Evolutionary conservation across 2,888 invertebrate species (phyloP).

Genomic region (Cetonia aurata): DNA sequence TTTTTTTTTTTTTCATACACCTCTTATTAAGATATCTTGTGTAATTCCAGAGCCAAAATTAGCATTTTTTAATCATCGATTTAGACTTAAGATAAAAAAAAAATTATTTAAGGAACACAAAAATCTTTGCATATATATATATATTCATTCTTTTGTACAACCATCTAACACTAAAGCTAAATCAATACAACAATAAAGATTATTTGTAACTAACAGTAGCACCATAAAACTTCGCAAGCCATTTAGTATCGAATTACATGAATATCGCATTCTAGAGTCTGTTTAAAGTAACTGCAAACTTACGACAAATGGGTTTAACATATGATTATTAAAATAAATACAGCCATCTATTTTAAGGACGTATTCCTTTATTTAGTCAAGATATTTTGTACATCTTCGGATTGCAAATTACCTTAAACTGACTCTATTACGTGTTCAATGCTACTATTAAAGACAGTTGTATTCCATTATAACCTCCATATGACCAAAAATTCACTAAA

Average conservation of each 20-base stretch:
- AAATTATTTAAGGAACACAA: background rate
- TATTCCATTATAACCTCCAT: background rate
- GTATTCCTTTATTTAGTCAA: too few relatives aligned
- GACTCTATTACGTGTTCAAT: background rate
- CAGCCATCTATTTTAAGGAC: too few relatives aligned
- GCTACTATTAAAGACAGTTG: background rate
- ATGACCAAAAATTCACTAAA: constrained; percentile 1
- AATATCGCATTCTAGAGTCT: constrained; percentile 10
- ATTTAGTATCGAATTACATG: constrained; percentile 23
- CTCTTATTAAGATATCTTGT: too few relatives aligned
- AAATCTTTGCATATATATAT: constrained; percentile 25
- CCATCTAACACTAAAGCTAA: constrained; percentile 44
- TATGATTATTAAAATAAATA: background rate
- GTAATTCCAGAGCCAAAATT: too few relatives aligned
- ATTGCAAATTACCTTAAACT: constrained; percentile 5
- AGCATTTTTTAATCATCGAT: too few relatives aligned
- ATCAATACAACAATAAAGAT: constrained; percentile 39
- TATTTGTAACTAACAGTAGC: constrained; percentile 35
- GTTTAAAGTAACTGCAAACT: constrained; percentile 15
- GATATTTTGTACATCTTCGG: background rate
- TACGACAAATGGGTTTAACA: background rate
- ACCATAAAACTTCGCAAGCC: constrained; percentile 42
- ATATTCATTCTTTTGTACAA: constrained; percentile 43
- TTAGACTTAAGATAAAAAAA: too few relatives aligned
- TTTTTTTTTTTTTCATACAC: too few relatives aligned